Base-by-base conservation (phyloP, 2,888 invertebrate species). In the Ichneumoninae sp. region DNA sequence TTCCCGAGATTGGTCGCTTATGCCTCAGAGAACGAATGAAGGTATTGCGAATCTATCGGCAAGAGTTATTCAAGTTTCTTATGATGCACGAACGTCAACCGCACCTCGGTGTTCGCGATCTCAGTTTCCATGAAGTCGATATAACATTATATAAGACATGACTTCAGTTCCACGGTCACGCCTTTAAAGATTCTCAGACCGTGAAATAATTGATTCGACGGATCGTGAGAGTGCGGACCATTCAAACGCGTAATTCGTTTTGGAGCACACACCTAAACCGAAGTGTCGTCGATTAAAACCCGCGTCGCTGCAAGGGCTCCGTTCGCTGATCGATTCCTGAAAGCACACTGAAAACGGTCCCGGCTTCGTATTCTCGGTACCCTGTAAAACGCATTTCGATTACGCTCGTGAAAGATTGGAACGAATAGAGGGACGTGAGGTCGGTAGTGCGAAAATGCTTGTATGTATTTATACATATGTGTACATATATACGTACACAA, bases 281-380 rank as follows among this genome's bases (percentile, higher is more conserved):
- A 76, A 81, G 70, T 81, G 76, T 76, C 36, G 65, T 76, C 70
- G 76, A 76, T 70, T 76, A 76, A 71, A 57, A 52, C n/a, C 65
- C 36, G 75, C 40, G n/a, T 30, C 54, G 52, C 16, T 33, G 33
- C 26, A 52, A 54, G 47, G 57, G 33, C 54, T 33, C 16, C 10
- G 7, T 16, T 22, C 71, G 77, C 36, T 83, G 82, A 73, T 73
- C 77, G 82, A 83, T 83, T 78, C 73, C 73, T 78, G 82, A 78
- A 68, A n/a, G 50, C 47, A 54, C 50, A 47, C 57, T 68, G 68
- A 68, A 73, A 66, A 73, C 68, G 66, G 47, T 82, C 19, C n/a
- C 22, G 65, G 65, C 47, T 66, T 73, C 77, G 47, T 78, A 52
- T 76, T 77, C 65, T 57, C 44, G 36, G 47, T 77, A 57, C 44